These are phyloP conservation scores for Seira ritae DNA, from an alignment of 2,888 invertebrate genomes.

Conservation along the genomic window DNA sequence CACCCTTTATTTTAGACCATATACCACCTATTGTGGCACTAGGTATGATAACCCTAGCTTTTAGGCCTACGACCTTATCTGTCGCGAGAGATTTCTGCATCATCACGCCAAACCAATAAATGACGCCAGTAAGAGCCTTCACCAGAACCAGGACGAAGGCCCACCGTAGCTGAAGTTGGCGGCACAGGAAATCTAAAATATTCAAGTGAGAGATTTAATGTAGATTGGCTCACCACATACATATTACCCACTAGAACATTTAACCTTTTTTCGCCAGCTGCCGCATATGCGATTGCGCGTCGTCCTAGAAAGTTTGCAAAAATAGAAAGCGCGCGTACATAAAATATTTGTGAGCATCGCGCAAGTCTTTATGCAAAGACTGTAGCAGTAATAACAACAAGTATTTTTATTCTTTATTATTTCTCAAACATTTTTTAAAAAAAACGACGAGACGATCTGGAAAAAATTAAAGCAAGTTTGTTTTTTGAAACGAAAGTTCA, in stretches of 20 bases:
- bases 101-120: constrained; percentile 16
- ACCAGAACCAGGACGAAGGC: neutral
- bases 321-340: neutral
- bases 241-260: neutral
- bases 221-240: constrained; percentile 29
- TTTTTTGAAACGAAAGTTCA: no score
- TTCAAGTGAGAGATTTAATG: constrained; percentile 44
- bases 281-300: neutral
- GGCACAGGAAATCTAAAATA: constrained; percentile 42
- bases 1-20: constrained; percentile 18
- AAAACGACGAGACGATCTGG: neutral
- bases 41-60: constrained; percentile 59
- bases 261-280: constrained; percentile 27
- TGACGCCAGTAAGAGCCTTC: constrained; percentile 16
- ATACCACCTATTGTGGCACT: constrained; percentile 46
- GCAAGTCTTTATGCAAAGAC: constrained; percentile 18
- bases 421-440: neutral
- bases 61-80: constrained; percentile 39
- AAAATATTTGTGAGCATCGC: neutral
- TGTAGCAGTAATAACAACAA: constrained; percentile 5
- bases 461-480: no score
- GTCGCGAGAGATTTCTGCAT: constrained; percentile 20
- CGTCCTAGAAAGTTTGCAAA: neutral
- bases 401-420: constrained; percentile 21
- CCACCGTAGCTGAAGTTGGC: constrained; percentile 40